These are phyloP conservation scores for Piprites chloris DNA, from an alignment of 2,113 vertebrate species.

Conservation along the genomic window DNA sequence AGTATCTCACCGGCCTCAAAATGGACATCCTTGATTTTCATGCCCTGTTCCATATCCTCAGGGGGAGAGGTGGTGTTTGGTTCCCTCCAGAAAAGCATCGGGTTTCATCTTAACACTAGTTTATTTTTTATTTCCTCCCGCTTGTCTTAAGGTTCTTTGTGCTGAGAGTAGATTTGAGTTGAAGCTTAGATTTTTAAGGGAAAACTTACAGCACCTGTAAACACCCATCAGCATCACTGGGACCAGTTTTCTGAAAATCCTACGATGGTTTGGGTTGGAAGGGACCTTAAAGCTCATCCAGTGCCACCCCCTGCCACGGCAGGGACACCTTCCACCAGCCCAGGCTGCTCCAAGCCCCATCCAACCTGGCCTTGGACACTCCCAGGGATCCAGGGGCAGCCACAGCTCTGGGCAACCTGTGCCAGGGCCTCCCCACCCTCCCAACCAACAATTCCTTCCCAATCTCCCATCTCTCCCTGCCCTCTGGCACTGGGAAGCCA, in stretches of 20 bases:
- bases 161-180: neutral
- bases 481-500: neutral
- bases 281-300: neutral
- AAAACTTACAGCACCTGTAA: neutral
- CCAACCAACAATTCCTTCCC: neutral
- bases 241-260: neutral
- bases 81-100: neutral
- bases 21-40: neutral
- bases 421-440: neutral
- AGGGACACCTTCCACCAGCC: neutral
- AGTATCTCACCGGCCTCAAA: neutral
- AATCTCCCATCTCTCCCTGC: neutral
- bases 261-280: neutral
- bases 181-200: neutral
- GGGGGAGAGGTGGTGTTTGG: neutral
- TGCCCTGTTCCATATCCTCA: neutral
- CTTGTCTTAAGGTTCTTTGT: neutral
- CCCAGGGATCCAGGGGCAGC: neutral
- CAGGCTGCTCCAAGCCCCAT: neutral
- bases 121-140: neutral
- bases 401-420: neutral
- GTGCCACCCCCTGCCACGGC: fast-evolving
- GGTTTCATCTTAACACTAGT: neutral
- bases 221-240: neutral
- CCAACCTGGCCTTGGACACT: neutral